Evolutionary conservation across 1,140 invertebrate genomes (phyloP), one percentile per base, ranked within the genome.

Genomic region (Euwallacea fornicatus): DNA sequence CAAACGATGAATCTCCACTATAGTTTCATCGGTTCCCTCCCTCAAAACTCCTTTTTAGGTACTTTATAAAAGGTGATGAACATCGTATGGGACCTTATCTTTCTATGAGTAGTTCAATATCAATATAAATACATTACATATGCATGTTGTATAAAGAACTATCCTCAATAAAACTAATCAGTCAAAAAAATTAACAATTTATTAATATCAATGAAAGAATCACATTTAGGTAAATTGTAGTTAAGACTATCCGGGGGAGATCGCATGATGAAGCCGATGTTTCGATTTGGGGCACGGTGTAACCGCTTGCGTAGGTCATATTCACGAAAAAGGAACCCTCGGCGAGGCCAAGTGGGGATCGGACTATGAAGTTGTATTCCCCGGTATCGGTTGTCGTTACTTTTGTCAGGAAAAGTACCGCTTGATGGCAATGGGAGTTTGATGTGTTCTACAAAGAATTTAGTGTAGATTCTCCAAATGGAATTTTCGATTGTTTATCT

Each of bases 291-390:
- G 54, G 60, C 11, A 78, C 75, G 59, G 76, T 79, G 73, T 80
- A 81, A 13, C 79, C 78, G 56, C 80, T 81, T 9, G 83, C 84
- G 69, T 82, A 81, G 6, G 86, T 86, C 75, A 86, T 83, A 73
- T 87, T 86, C n/a, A 87, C 79, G 67, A 80, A 80, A 50, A 86
- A 83, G 33, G 77, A 79, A 0, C 84, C 85, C 75, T 86, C 85
- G 41, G 83, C 81, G 59, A 86, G 75, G 15, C 86, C 86, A 66
- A 82, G 81, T 2, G 80, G 69, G 50, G 85, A 86, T 58, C 82
- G 78, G 13, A 85, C 86, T 54, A 86, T 76, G 69, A 87, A 84
- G 42, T 82, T 78, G 63, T 86, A 84, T 78, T 86, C 85, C 15
- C 86, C 85, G 8, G 81, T 80, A 74, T 86, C 84, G 43, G 78